A percentile compares a stretch with the other conserved stretches of the same genome.
These are phyloP conservation scores for Ceramica pisi DNA, from an alignment of 2,888 invertebrate species.

Conservation along the genomic window DNA sequence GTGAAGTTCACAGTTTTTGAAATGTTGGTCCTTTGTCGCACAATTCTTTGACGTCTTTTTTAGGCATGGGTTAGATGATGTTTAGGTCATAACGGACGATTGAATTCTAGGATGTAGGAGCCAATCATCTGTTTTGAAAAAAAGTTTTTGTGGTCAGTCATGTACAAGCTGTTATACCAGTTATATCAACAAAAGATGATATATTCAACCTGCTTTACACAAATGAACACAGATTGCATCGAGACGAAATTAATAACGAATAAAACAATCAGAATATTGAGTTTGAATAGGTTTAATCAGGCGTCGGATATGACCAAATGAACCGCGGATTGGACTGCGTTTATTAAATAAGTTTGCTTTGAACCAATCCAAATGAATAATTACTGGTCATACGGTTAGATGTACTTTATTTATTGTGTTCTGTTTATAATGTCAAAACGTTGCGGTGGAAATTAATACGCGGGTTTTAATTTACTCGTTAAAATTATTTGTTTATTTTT, in stretches of 20 bases:
- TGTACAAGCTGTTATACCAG: background rate
- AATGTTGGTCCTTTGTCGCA: slow-evolving; percentile 22
- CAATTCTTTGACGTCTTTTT: slow-evolving; percentile 1
- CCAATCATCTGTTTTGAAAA: background rate
- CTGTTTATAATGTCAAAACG: slow-evolving; percentile 37
- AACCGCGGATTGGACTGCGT: slow-evolving; percentile 66
- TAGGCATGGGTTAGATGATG: background rate
- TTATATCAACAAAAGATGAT: background rate
- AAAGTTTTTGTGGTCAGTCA: background rate
- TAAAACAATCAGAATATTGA: slow-evolving; percentile 63
- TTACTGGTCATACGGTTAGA: slow-evolving; percentile 59
- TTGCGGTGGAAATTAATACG: slow-evolving; percentile 38
- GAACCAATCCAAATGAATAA: slow-evolving; percentile 69
- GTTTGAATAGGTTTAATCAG: slow-evolving; percentile 71
- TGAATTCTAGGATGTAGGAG: background rate
- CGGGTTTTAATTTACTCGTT: slow-evolving; percentile 29
- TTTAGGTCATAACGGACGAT: background rate
- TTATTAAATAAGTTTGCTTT: slow-evolving; percentile 72
- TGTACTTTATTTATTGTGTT: slow-evolving; percentile 41
- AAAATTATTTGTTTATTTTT: slow-evolving; percentile 31
- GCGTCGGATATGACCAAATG: slow-evolving; percentile 70
- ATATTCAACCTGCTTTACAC: background rate
- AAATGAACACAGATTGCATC: slow-evolving; percentile 55
- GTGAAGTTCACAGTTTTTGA: background rate
- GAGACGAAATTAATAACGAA: slow-evolving; percentile 63